phyloP scores from a whole-genome alignment of 2,113 vertebrate genomes.

The Halcyon senegalensis region DNA sequence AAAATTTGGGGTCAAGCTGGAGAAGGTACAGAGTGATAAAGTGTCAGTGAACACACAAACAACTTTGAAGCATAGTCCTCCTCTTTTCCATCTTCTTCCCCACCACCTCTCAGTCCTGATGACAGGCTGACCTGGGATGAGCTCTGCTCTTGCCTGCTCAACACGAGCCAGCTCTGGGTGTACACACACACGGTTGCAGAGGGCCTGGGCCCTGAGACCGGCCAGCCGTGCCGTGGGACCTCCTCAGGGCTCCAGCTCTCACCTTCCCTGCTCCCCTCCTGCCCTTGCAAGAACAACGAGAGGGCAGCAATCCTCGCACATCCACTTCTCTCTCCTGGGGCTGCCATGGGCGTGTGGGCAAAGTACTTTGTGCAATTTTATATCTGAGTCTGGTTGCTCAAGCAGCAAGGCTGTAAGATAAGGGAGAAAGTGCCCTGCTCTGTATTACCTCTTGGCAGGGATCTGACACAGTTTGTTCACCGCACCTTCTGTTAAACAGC shows the following conservation, averaged over 20 bases:
- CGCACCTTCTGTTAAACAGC: background rate
- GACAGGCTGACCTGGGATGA: background rate
- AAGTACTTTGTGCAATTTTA: background rate
- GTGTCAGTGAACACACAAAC: conserved; percentile 24
- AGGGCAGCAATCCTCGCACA: background rate
- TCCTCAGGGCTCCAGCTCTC: background rate
- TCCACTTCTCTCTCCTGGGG: background rate
- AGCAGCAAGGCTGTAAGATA: background rate
- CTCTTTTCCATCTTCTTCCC: background rate
- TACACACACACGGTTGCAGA: background rate
- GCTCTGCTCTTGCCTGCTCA: background rate
- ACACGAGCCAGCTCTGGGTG: background rate
- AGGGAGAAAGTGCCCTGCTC: background rate
- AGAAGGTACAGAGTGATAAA: conserved; percentile 8
- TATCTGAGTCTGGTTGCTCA: background rate
- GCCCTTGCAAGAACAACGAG: background rate
- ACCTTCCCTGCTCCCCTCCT: background rate
- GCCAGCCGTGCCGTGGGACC: background rate
- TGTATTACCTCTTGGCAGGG: background rate
- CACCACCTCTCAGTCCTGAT: background rate
- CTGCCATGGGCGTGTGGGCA: background rate
- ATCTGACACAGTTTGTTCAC: background rate
- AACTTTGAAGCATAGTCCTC: background rate
- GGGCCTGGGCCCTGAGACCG: background rate
- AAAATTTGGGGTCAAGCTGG: conserved; percentile 38